phyloP scores from a whole-genome alignment of 2,113 vertebrate species.

The Archocentrus centrarchus region DNA sequence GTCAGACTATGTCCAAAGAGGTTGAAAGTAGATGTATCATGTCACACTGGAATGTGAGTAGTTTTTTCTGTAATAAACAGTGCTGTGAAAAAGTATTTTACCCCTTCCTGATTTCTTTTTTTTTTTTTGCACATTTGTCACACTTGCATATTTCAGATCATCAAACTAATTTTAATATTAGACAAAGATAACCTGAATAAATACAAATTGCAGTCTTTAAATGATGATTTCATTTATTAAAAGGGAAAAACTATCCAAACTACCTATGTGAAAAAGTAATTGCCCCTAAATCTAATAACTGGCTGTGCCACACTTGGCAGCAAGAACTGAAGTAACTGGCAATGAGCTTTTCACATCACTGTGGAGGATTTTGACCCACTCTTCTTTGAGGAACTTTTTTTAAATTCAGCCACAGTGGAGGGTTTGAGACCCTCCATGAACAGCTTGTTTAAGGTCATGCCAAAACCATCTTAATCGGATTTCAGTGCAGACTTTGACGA shows the following conservation, averaged over 20 bases:
- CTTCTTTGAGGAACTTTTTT: neutral
- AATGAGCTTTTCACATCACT: neutral
- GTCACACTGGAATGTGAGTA: conserved; percentile 20
- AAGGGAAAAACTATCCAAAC: neutral
- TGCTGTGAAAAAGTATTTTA: neutral
- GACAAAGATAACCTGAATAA: neutral
- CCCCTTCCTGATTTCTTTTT: neutral
- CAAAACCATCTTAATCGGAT: neutral
- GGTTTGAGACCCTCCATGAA: too few relatives aligned
- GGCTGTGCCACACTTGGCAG: neutral
- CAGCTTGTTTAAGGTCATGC: too few relatives aligned
- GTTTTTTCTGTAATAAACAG: conserved; percentile 25
- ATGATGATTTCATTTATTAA: neutral
- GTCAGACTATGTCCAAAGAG: conserved; percentile 26
- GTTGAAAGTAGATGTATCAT: conserved; percentile 17
- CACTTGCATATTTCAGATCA: neutral
- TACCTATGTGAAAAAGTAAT: neutral
- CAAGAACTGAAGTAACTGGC: neutral
- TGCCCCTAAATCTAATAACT: neutral
- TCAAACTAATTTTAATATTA: neutral
- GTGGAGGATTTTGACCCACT: neutral
- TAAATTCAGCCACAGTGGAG: neutral
- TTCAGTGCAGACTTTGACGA: neutral
- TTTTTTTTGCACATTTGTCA: neutral
- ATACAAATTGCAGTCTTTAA: neutral